Conservation (phyloP, 2,113 vertebrate genomes). For the Cheirogaleus medius region DNA sequence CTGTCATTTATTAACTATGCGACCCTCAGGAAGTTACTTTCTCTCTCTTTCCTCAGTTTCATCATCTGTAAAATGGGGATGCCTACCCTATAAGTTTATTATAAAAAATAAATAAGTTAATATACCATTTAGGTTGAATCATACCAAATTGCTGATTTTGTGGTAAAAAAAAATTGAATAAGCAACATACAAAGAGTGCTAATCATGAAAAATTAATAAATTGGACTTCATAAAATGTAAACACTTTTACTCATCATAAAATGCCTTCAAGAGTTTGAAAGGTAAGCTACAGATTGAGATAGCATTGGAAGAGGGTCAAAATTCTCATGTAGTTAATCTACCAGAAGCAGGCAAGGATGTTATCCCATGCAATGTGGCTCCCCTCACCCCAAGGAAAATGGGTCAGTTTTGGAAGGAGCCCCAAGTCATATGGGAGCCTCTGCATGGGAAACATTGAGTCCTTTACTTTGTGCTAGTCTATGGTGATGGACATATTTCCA, state of each 20-base stretch:
- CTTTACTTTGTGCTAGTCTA: neutral
- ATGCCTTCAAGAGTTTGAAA: neutral
- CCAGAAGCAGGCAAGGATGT: neutral
- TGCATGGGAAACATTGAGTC: neutral
- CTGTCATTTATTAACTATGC: neutral
- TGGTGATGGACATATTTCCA: neutral
- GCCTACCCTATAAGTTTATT: neutral
- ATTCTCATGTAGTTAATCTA: neutral
- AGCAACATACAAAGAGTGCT: neutral
- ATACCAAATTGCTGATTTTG: neutral
- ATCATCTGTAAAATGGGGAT: neutral
- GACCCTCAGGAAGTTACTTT: neutral
- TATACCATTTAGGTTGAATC: neutral
- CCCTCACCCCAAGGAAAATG: neutral
- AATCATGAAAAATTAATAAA: neutral
- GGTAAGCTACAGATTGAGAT: neutral
- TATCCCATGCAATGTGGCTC: neutral
- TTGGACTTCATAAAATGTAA: neutral
- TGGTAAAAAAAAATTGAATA: neutral
- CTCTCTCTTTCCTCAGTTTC: neutral
- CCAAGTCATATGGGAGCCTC: neutral
- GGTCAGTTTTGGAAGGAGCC: neutral
- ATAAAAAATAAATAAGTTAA: conserved; percentile 10
- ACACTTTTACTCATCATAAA: neutral
- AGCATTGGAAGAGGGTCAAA: neutral